Evolutionary conservation across 2,113 vertebrate genomes (phyloP).

Genomic region (Aramus guarauna): DNA sequence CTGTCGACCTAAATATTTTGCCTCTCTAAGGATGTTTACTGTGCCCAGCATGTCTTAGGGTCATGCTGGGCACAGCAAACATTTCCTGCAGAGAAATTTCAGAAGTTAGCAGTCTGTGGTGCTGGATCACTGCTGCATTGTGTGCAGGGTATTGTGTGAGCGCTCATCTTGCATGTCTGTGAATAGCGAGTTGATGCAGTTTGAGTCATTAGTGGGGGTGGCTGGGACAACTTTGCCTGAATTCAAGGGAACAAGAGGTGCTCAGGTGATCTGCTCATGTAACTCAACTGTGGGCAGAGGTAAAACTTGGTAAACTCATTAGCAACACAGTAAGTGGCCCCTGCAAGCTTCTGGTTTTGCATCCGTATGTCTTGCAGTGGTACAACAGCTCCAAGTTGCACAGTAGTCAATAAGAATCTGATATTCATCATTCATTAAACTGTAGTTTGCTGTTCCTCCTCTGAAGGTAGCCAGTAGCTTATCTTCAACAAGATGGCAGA

Average conservation of each 20-base stretch:
- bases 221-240: not conserved
- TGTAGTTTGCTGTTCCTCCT: not conserved
- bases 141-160: not conserved
- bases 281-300: not conserved
- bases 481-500: not conserved
- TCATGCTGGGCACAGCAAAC: too few relatives aligned
- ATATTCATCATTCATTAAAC: not conserved
- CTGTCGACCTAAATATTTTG: not conserved
- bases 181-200: not conserved
- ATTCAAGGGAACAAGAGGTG: not conserved
- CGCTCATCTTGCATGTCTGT: fast-evolving
- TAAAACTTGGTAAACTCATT: not conserved
- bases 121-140: not conserved
- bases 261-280: not conserved
- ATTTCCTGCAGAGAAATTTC: not conserved
- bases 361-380: not conserved
- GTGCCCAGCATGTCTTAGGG: not conserved
- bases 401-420: not conserved
- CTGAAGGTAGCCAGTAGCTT: not conserved
- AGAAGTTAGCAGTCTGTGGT: not conserved
- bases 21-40: not conserved
- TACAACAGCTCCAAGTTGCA: not conserved
- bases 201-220: not conserved
- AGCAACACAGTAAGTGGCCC: not conserved
- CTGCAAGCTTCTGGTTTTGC: not conserved